Percentiles rank a stretch among this genome's conserved stretches.
These are phyloP conservation scores for Styela clava DNA, from an alignment of 23 tunicate genomes.

Conservation along the genomic window DNA sequence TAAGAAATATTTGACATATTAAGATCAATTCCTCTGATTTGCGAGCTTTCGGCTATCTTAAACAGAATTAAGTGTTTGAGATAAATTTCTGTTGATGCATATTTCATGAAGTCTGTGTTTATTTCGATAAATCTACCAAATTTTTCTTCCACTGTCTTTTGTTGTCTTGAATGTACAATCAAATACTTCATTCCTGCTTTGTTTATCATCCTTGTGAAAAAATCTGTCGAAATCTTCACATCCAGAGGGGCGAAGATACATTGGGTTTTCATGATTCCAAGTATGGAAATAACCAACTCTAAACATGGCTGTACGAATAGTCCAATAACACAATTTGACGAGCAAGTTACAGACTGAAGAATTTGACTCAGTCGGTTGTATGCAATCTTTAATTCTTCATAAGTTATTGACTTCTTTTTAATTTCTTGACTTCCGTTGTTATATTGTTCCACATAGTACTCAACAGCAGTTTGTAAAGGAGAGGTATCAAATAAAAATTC, in stretches of 20 bases:
- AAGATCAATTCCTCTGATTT: not conserved
- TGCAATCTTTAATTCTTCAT: not conserved
- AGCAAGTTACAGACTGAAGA: not conserved
- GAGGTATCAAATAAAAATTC: not conserved
- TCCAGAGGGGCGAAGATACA: slow-evolving; percentile 43
- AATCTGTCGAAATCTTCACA: not conserved
- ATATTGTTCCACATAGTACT: not conserved
- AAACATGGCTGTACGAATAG: slow-evolving; percentile 21
- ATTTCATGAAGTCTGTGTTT: too few species aligned
- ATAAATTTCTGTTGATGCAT: not conserved
- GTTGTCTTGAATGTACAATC: not conserved
- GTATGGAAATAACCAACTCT: slow-evolving; percentile 25
- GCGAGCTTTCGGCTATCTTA: not conserved
- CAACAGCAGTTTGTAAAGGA: not conserved
- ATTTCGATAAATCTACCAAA: not conserved
- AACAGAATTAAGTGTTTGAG: not conserved
- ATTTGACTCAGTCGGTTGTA: not conserved
- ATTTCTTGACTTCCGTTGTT: not conserved
- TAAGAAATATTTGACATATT: slow-evolving; percentile 35
- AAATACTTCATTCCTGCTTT: slow-evolving; percentile 9
- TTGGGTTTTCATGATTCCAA: slow-evolving; percentile 42
- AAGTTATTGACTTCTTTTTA: not conserved
- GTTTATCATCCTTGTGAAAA: not conserved
- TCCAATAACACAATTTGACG: slow-evolving; percentile 25
- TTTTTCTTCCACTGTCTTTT: not conserved